Evolutionary conservation across 2,113 vertebrate species (phyloP), one percentile per base, ranked within the genome.

Genomic region (Passerina amoena): DNA sequence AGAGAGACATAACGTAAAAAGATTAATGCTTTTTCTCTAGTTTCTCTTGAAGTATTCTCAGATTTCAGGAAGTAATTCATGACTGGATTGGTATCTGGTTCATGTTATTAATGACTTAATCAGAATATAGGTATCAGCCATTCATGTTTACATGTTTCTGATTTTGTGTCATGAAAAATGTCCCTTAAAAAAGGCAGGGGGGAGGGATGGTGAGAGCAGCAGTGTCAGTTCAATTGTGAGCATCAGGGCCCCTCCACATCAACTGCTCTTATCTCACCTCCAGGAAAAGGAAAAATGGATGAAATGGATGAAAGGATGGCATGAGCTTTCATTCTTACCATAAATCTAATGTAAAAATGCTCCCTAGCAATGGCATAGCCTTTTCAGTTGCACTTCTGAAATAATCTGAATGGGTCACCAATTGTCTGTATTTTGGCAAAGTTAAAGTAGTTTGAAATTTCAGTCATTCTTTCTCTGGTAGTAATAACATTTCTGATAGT

Each of bases 111-210:
- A 66, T 50, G 20, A 70, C 30, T 59, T 70, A 45, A 60, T 25
- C 61, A 72, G 37, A 78, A 54, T 66, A 63, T 6, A 88, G 56
- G 30, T 66, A 63, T 38, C 31, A 65, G 35, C 25, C 64, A 40
- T 77, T 86, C 35, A 13, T 61, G 9, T 82, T 65, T 72, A 33
- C 45, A 18, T 69, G 50, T 65, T 92, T 38, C 28, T 86, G 42
- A 30, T 31, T 73, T 83, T 23, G 21, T 77, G n/a, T 50, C 0
- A 3, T 56, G 56, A 31, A 84, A 79, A 89, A 48, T 16, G 10
- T 40, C 42, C 22, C n/a, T 65, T 60, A 23, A 44, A 64, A 40
- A 22, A 3, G 3, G 1, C 0, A 0, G 3, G 2, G 30, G 7
- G 16, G 18, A 30, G 2, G 2, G 4, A 3, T n/a, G 4, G 9